Evolutionary conservation across 1,140 invertebrate genomes (phyloP).

Genomic region (Tetramorium alpestre): DNA sequence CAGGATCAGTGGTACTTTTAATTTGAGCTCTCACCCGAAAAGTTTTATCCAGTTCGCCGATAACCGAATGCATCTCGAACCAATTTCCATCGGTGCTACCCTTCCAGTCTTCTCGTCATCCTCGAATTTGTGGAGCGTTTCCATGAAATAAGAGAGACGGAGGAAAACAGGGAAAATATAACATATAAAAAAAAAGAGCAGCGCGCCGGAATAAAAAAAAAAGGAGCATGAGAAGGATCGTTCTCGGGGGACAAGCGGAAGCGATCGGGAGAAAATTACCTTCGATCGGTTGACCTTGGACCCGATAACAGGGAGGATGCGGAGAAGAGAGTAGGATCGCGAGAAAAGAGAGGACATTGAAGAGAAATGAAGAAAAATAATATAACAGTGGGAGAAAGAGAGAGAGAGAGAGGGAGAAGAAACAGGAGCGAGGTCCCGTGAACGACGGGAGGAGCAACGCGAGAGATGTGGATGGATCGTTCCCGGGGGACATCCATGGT

Average conservation of each 20-base stretch:
- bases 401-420: not conserved
- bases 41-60: slow-evolving; percentile 48
- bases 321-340: slow-evolving; percentile 12
- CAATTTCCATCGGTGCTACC: slow-evolving; percentile 62
- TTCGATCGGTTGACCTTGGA: slow-evolving; percentile 73
- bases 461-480: slow-evolving; percentile 70
- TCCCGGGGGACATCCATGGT: slow-evolving; percentile 67
- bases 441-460: slow-evolving; percentile 3
- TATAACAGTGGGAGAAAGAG: no score
- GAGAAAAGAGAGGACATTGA: not conserved
- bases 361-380: not conserved
- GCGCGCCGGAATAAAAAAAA: not conserved
- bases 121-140: slow-evolving; percentile 53
- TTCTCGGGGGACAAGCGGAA: slow-evolving; percentile 62
- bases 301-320: slow-evolving; percentile 47
- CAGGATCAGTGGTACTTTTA: slow-evolving; percentile 65
- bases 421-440: not conserved
- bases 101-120: not conserved
- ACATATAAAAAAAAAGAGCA: not conserved
- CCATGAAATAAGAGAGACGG: not conserved
- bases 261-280: slow-evolving; percentile 72
- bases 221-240: slow-evolving; percentile 39
- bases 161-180: not conserved
- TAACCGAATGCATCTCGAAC: slow-evolving; percentile 45
- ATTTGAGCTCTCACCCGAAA: slow-evolving; percentile 62